Evolutionary conservation across 2,113 vertebrate species (phyloP), one percentile per base, ranked within the genome.

Genomic region (Pituophis catenifer): DNA sequence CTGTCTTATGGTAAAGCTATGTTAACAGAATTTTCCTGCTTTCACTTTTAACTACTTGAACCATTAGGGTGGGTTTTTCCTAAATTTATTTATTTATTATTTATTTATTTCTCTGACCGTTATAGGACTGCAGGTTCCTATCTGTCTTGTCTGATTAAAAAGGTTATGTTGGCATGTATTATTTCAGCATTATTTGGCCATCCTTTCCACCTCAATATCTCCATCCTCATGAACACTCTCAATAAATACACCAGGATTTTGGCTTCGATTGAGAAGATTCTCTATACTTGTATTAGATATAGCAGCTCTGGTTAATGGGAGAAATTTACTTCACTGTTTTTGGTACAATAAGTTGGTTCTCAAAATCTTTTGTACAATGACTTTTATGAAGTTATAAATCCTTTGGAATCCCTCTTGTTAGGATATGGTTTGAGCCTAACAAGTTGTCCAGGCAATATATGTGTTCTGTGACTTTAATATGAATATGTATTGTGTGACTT

Each of bases 141-240:
- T 57, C 19, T 57, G 17, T 57, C 5, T 21, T 21, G 55, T 57
- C 17, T 19, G 55, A 57, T 21, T 57, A 96, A 86, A 54, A 50
- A 93, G 54, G 95, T 44, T 44, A 44, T 95, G 1, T 21, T 96
- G 17, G 93, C 95, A 15, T 92, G 91, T 48, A 88, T 44, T 1
- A 89, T 94, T 52, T 95, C 95, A 13, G 89, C 87, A 2, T 26
- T 94, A 33, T 94, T 92, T 58, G 88, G 96, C 55, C 23, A 94
- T 15, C 94, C 94, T 19, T 65, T 93, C 29, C 91, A 48, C 8
- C 95, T 91, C 62, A 95, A 97, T 89, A 91, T 90, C 53, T 50
- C 19, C 8, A 93, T 95, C 57, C 90, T 96, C 33, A n/a, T 75
- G 3, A 48, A 12, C 3, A 94, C 95, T 26, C 53, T 96, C 17